Conservation (phyloP, 2,888 invertebrate genomes). For the Heliconius ethilla region DNA sequence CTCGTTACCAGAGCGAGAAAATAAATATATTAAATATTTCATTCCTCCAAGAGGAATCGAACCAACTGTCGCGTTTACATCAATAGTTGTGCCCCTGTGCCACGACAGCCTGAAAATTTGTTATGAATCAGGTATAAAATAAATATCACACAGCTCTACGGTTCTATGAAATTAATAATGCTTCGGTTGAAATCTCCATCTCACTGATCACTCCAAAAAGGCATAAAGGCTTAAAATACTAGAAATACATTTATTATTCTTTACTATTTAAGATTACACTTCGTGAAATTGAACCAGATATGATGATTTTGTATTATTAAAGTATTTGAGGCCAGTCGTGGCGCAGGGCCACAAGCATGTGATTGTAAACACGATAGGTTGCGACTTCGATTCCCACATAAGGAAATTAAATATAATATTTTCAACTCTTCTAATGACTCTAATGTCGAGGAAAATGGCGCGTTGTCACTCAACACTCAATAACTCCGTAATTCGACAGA, state of each 20-base stretch:
- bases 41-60: too few species aligned
- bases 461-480: too few species aligned
- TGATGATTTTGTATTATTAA: neutral
- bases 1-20: too few species aligned
- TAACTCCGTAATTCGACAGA: neutral
- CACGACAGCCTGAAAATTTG: too few species aligned
- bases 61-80: too few species aligned
- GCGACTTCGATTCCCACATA: neutral
- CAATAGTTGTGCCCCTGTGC: too few species aligned
- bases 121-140: too few species aligned
- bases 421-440: neutral
- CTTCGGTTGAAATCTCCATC: neutral
- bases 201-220: constrained; percentile 1
- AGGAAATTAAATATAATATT: too few species aligned
- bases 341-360: neutral
- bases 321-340: neutral
- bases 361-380: neutral
- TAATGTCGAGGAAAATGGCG: too few species aligned
- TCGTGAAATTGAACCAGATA: neutral
- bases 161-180: neutral
- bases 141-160: neutral
- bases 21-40: too few species aligned
- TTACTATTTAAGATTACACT: neutral
- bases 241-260: neutral
- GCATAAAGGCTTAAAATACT: neutral